phyloP scores from a whole-genome alignment of 1,140 invertebrate genomes.

The Augochlora pura region DNA sequence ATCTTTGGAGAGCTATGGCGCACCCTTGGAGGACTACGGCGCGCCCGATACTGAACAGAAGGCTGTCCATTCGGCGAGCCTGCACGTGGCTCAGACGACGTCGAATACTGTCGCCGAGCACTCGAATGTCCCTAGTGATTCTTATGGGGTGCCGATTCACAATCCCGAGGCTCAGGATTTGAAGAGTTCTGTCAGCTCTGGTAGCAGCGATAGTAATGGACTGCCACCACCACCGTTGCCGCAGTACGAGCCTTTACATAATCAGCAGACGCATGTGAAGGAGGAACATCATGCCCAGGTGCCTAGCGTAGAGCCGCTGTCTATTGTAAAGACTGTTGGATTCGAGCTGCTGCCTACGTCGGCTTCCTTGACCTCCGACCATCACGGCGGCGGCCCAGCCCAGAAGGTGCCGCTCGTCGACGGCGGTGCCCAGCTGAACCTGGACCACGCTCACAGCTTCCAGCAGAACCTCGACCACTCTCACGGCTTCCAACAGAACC shows the following conservation, averaged over 20 bases:
- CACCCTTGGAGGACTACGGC: slow-evolving; percentile 62
- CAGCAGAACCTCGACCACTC: no score
- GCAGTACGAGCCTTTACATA: slow-evolving; percentile 74
- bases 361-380: slow-evolving; percentile 38
- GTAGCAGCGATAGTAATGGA: slow-evolving; percentile 67
- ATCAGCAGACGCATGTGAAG: slow-evolving; percentile 27
- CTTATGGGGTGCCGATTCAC: slow-evolving; percentile 75
- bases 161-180: slow-evolving; percentile 75
- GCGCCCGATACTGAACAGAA: slow-evolving; percentile 56
- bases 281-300: background rate
- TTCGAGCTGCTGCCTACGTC: slow-evolving; percentile 76
- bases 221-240: slow-evolving; percentile 78
- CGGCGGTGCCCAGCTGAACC: slow-evolving; percentile 17
- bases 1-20: slow-evolving; percentile 61
- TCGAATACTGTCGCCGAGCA: slow-evolving; percentile 33
- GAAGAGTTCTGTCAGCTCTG: slow-evolving; percentile 70
- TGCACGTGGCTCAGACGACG: slow-evolving; percentile 5
- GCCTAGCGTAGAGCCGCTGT: slow-evolving; percentile 66
- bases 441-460: slow-evolving; percentile 2
- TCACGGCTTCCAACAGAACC: slow-evolving; percentile 12
- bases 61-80: background rate
- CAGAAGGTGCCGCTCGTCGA: slow-evolving; percentile 33
- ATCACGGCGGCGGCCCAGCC: background rate
- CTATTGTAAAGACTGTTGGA: slow-evolving; percentile 77
- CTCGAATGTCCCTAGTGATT: slow-evolving; percentile 73